Conservation (phyloP, 1,140 invertebrate species). For the Penaeus vannamei region DNA sequence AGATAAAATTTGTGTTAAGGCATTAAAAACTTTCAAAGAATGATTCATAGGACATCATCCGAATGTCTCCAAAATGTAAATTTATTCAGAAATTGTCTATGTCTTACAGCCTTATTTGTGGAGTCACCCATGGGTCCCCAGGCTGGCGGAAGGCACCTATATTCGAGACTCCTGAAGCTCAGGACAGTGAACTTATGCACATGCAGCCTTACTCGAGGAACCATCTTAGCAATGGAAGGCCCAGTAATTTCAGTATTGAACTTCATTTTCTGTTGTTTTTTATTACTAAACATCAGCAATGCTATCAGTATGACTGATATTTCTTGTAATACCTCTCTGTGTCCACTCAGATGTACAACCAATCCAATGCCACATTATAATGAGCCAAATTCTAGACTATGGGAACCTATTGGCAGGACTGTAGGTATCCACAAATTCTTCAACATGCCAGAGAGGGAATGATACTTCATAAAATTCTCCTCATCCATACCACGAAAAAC, state of each 20-base stretch:
- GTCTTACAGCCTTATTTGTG: slow-evolving; percentile 47
- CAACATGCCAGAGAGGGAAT: too few species aligned
- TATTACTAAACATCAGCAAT: neutral
- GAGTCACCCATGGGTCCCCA: slow-evolving; percentile 59
- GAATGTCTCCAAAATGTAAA: neutral
- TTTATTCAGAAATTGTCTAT: slow-evolving; percentile 13
- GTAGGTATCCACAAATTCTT: too few species aligned
- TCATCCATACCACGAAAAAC: too few species aligned
- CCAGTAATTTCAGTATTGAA: slow-evolving; percentile 38
- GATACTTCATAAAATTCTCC: too few species aligned
- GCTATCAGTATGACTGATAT: neutral
- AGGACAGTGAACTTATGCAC: slow-evolving; percentile 63
- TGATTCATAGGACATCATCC: too few species aligned
- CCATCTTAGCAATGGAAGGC: slow-evolving; percentile 54
- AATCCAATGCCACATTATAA: too few species aligned
- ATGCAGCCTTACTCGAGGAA: slow-evolving; percentile 53
- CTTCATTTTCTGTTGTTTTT: slow-evolving; percentile 14
- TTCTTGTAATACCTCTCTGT: too few species aligned
- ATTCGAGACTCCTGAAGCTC: slow-evolving; percentile 54
- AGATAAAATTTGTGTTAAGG: slow-evolving; percentile 34
- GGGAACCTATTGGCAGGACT: too few species aligned
- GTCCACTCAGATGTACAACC: too few species aligned
- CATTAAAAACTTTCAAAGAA: neutral
- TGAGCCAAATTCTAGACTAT: too few species aligned
- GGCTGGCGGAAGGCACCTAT: slow-evolving; percentile 63